Evolutionary conservation across 1,140 invertebrate genomes (phyloP).

Genomic region (Drosophila watanabei): DNA sequence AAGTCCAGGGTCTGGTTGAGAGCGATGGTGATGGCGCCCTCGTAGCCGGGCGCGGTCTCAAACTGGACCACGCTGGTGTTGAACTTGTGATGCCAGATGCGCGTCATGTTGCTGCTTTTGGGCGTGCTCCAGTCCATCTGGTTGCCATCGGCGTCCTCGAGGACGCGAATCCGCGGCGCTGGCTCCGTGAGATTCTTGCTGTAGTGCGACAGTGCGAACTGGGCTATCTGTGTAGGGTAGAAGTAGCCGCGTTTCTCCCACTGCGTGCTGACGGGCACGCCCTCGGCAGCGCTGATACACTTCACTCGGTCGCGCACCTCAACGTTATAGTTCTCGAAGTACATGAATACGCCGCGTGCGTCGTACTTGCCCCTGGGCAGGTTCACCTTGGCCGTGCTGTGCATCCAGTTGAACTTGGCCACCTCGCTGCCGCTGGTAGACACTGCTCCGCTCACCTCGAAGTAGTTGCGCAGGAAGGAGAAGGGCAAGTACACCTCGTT

Average conservation of each 20-base stretch:
- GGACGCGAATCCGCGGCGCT: conserved; percentile 88
- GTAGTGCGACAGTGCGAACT: conserved; percentile 98
- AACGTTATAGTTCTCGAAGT: conserved; percentile 99
- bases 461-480: conserved; percentile 96
- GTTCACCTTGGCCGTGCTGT: conserved; percentile 97
- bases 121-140: conserved; percentile 90
- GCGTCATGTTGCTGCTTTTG: conserved; percentile 88
- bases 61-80: conserved; percentile 90
- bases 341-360: conserved; percentile 95
- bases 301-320: conserved; percentile 97
- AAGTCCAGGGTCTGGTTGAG: conserved; percentile 92
- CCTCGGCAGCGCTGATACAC: conserved; percentile 96
- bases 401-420: conserved; percentile 96
- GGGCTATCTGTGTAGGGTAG: conserved; percentile 99
- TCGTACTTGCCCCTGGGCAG: conserved; percentile 95
- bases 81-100: conserved; percentile 87
- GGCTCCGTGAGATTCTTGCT: conserved; percentile 96
- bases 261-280: conserved; percentile 97
- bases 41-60: conserved; percentile 89
- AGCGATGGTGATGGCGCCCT: conserved; percentile 89
- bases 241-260: conserved; percentile 98
- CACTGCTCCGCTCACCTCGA: conserved; percentile 90
- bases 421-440: conserved; percentile 70
- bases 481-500: conserved; percentile 97
- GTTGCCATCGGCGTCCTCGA: conserved; percentile 91